Evolutionary conservation across 2,113 vertebrate genomes (phyloP).

Genomic region (Hydrochoerus hydrochaeris): DNA sequence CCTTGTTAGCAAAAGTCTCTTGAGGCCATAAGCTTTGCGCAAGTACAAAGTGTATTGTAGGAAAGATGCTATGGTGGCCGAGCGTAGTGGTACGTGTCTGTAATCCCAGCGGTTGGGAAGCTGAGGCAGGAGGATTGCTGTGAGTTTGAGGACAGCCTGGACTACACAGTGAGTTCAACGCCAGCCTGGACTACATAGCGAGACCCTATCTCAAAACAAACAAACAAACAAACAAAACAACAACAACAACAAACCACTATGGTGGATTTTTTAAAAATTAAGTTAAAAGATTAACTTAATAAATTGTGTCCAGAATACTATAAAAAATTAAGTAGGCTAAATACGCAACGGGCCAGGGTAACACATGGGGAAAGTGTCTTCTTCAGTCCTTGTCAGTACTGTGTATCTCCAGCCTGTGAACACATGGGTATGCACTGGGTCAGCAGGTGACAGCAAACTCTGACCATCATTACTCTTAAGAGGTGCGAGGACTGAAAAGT

Average conservation of each 20-base stretch:
- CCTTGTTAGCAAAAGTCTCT: neutral
- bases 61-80: neutral
- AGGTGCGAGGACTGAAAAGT: neutral
- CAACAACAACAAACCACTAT: too few relatives aligned
- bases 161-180: neutral
- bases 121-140: neutral
- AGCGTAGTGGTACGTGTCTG: neutral
- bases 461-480: neutral
- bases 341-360: neutral
- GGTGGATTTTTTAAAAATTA: neutral
- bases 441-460: neutral
- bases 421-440: neutral
- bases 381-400: neutral
- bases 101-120: neutral
- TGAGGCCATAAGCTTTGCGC: neutral
- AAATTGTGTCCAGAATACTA: neutral
- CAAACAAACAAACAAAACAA: too few relatives aligned
- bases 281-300: conserved; percentile 11
- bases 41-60: neutral
- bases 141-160: neutral
- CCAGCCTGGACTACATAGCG: too few relatives aligned
- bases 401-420: neutral
- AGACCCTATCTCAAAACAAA: neutral
- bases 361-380: neutral
- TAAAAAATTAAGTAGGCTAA: neutral